phyloP scores from a whole-genome alignment of 2,888 invertebrate species.

The Plebejus anna region DNA sequence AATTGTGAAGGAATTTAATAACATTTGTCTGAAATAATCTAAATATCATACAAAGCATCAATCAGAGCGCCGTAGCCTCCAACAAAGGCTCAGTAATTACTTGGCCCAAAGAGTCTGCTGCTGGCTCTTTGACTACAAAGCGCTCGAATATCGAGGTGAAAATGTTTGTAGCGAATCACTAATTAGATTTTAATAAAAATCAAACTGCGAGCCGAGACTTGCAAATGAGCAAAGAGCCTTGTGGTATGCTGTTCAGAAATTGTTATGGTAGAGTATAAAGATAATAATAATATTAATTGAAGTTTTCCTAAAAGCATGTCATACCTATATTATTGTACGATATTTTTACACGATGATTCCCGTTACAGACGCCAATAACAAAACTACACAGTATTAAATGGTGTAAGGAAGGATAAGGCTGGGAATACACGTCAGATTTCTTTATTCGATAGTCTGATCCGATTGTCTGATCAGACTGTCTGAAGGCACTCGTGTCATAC shows the following conservation, averaged over 20 bases:
- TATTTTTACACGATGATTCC: no score
- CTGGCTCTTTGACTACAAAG: conserved; percentile 26
- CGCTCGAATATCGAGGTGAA: conserved; percentile 18
- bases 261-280: not conserved
- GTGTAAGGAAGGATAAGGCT: no score
- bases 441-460: no score
- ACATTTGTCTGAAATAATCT: not conserved
- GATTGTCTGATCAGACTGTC: no score
- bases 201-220: not conserved
- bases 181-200: conserved; percentile 10
- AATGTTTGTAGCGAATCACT: conserved; percentile 16
- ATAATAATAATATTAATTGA: no score
- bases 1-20: conserved; percentile 14
- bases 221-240: not conserved
- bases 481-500: no score
- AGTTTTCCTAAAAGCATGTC: no score
- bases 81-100: conserved; percentile 17
- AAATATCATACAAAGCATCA: conserved; percentile 16
- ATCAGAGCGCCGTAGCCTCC: not conserved
- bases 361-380: no score
- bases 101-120: conserved; percentile 24
- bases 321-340: no score
- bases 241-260: not conserved
- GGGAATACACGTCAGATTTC: no score
- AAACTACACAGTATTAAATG: no score